Evolutionary conservation across 2,113 vertebrate genomes (phyloP).

Genomic region (Donacobius atricapilla): DNA sequence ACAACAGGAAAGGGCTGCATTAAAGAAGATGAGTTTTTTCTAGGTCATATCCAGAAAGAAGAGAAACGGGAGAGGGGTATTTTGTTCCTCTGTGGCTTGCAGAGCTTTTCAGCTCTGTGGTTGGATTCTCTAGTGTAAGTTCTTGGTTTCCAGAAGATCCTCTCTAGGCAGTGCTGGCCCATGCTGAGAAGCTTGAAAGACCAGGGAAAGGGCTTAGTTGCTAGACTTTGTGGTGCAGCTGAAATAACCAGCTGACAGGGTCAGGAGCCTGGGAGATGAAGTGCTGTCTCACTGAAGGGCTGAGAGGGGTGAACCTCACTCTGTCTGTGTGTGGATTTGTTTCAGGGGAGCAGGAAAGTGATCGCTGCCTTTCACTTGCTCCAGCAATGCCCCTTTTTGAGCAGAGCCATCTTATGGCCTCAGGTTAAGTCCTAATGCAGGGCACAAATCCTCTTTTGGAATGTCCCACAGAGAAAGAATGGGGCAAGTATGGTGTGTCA

Average conservation of each 20-base stretch:
- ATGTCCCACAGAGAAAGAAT: not conserved
- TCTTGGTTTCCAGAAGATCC: not conserved
- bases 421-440: not conserved
- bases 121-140: not conserved
- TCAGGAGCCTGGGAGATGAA: not conserved
- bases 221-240: not conserved
- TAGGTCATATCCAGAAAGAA: not conserved
- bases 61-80: accelerated
- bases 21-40: not conserved
- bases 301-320: not conserved
- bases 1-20: not conserved
- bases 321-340: not conserved
- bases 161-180: not conserved
- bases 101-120: not conserved
- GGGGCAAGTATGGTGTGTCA: not conserved
- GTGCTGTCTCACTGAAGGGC: not conserved
- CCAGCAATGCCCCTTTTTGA: not conserved
- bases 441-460: not conserved
- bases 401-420: not conserved
- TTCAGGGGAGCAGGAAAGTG: not conserved
- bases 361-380: not conserved
- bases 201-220: not conserved
- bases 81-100: not conserved
- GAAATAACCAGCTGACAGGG: not conserved
- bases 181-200: not conserved